A percentile compares a stretch with the other conserved stretches of the same genome.
Evolutionary conservation across 1,140 invertebrate genomes (phyloP).

Genomic region (Camponotus pennsylvanicus): DNA sequence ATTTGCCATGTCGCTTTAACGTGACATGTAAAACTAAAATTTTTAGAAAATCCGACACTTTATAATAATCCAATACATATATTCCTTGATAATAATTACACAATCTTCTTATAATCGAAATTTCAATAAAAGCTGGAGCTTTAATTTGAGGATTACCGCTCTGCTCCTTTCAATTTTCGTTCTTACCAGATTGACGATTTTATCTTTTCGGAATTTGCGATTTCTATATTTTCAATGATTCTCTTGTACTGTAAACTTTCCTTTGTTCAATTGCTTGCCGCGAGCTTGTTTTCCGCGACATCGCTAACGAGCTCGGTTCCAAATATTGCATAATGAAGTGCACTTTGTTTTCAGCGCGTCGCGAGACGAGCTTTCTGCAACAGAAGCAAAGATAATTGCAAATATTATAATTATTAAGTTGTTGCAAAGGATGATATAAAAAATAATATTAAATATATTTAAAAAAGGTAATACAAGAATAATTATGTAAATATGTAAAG

Average conservation of each 20-base stretch:
- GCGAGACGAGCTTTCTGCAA: neutral
- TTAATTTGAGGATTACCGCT: neutral
- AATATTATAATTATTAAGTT: slow-evolving; percentile 35
- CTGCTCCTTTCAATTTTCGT: neutral
- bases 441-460: neutral
- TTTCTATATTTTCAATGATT: slow-evolving; percentile 7
- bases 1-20: neutral
- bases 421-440: slow-evolving; percentile 4
- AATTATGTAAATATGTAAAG: neutral
- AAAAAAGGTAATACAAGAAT: neutral
- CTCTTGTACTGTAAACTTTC: slow-evolving; percentile 26
- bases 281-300: slow-evolving; percentile 34
- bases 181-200: slow-evolving; percentile 14
- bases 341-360: slow-evolving; percentile 44
- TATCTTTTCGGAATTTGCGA: slow-evolving; percentile 4
- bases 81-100: neutral
- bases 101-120: slow-evolving; percentile 17
- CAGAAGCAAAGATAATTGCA: slow-evolving; percentile 44
- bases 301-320: slow-evolving; percentile 35
- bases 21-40: neutral
- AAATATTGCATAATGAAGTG: slow-evolving; percentile 53
- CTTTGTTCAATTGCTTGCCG: slow-evolving; percentile 38
- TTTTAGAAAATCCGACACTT: neutral
- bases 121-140: neutral
- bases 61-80: neutral